Base-by-base conservation (phyloP, 2,113 vertebrate species). In the Mormyrus iriodes region DNA sequence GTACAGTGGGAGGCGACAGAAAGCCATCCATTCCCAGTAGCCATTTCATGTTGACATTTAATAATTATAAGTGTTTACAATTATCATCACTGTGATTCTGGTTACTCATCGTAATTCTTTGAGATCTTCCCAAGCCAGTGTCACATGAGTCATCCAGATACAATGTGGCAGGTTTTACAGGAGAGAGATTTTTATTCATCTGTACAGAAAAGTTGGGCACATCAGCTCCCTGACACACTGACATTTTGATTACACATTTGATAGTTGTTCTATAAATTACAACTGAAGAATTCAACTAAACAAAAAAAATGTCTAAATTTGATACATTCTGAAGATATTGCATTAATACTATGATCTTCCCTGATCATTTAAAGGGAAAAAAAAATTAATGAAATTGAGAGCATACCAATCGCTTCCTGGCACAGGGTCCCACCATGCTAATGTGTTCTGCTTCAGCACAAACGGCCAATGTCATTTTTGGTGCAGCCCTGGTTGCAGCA, bases 401-500 rank as follows among this genome's bases (percentile, higher is more conserved):
- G 42, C 6, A 19, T 55, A n/a, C 42, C n/a, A 19, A 24, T n/a
- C 19, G 6, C 48, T 88, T 84, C 65, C 55, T 15, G 21, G 39
- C 52, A 31, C 24, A 3, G 24, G 21, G 61, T 15, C 5, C 31
- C 27, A 13, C 44, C 2, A 53, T 3, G 27, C 27, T 51, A n/a
- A 12, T 21, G 0, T 24, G 15, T 65, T 39, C 51, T 91, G 90
- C 89, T 91, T 97, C 95, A 97, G 92, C 97, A 98, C 92, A 98
- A 93, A 10, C 94, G 95, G 91, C 97, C 96, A 1, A 98, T 98
- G 91, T 98, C 97, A 48, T 96, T 94, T 93, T 97, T 97, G 9
- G 96, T 97, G 92, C 97, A 98, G 46, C 97, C 97, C 93, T 96
- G 96, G 92, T 89, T 97, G 44, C 97, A 98, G 93, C 97, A 98